phyloP scores from a whole-genome alignment of 2,797 vertebrate species.

The Pristis pectinata region DNA sequence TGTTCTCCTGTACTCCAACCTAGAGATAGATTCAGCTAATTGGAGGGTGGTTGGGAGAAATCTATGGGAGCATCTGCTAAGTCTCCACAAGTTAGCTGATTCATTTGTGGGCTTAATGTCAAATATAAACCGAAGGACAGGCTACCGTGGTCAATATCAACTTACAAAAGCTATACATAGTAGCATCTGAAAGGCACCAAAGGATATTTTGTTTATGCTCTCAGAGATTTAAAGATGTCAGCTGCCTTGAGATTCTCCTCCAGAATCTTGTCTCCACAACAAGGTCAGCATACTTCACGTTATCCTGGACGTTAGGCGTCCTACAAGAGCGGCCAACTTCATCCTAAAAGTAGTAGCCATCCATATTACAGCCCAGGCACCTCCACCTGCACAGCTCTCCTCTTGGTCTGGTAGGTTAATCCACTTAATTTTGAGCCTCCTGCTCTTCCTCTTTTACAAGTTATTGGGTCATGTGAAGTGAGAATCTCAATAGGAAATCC shows the following conservation, averaged over 20 bases:
- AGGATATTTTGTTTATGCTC: background rate
- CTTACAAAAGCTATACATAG: background rate
- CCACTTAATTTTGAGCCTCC: background rate
- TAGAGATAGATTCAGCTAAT: too few relatives aligned
- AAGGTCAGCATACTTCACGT: background rate
- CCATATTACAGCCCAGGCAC: background rate
- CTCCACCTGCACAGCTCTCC: background rate
- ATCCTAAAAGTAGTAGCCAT: background rate
- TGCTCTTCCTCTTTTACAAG: background rate
- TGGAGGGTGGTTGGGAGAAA: too few relatives aligned
- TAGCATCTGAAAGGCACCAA: background rate
- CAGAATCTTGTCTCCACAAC: background rate
- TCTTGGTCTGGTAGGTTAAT: background rate
- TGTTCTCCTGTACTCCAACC: too few relatives aligned
- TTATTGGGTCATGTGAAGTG: background rate
- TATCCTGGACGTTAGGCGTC: background rate
- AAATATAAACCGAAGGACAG: too few relatives aligned
- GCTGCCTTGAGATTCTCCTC: background rate
- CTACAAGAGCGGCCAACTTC: background rate
- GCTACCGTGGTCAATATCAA: background rate
- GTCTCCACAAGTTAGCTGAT: background rate
- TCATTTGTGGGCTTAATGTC: too few relatives aligned
- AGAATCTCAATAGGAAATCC: background rate
- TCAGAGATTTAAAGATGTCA: background rate
- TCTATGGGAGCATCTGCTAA: too few relatives aligned